Conservation (phyloP, 2,888 invertebrate species). For the Agrochola litura region DNA sequence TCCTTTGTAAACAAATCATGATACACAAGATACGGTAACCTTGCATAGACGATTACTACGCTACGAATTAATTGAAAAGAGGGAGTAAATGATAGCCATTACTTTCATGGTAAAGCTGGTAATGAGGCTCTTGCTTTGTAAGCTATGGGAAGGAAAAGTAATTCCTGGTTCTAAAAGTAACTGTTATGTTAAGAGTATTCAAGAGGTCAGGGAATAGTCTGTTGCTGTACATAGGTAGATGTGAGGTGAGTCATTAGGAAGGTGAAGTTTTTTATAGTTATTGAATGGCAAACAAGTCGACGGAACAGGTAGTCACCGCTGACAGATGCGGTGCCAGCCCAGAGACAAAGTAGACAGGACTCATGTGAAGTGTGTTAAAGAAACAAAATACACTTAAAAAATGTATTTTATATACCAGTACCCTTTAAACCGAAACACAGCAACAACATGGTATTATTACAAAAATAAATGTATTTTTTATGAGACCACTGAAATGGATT, state of each 20-base stretch:
- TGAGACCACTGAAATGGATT: background rate
- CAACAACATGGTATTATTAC: background rate
- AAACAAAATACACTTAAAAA: too few relatives aligned
- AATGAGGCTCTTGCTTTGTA: slow-evolving; percentile 7
- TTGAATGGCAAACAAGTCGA: too few relatives aligned
- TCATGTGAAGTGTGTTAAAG: too few relatives aligned
- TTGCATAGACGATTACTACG: slow-evolving; percentile 33
- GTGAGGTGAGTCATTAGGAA: background rate
- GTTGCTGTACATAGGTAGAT: background rate
- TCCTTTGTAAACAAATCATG: slow-evolving; percentile 1
- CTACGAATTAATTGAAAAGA: slow-evolving; percentile 39
- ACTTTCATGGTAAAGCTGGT: slow-evolving; percentile 5
- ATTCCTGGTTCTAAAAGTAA: slow-evolving; percentile 13
- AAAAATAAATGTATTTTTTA: background rate
- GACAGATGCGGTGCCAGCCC: background rate
- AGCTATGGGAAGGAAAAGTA: slow-evolving; percentile 15
- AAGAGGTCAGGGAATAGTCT: background rate
- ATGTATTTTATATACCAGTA: too few relatives aligned
- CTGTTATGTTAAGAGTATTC: slow-evolving; percentile 3
- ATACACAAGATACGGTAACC: background rate
- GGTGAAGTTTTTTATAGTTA: background rate
- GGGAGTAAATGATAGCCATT: slow-evolving; percentile 35
- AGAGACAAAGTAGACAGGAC: too few relatives aligned
- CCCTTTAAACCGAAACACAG: background rate
- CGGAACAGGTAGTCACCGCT: too few relatives aligned